Conservation (phyloP, 1,140 invertebrate species). For the Copidosoma floridanum region DNA sequence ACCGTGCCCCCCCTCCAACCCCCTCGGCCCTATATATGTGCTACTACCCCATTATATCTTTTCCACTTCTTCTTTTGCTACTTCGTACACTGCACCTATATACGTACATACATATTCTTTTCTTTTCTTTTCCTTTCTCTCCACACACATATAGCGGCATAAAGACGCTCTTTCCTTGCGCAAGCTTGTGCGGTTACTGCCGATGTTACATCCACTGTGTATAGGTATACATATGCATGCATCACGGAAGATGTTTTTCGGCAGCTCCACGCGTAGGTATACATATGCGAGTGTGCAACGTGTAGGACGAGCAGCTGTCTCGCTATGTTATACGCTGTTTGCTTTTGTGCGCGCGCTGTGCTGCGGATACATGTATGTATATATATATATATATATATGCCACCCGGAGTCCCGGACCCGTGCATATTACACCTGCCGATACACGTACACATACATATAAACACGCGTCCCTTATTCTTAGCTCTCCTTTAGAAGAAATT, state of each 20-base stretch:
- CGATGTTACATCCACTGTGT: too few species aligned
- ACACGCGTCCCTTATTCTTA: background rate
- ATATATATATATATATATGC: background rate
- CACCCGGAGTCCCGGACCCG: too few species aligned
- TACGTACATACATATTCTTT: too few species aligned
- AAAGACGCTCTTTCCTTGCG: constrained; percentile 31
- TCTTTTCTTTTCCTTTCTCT: constrained; percentile 7
- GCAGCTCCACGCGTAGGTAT: constrained; percentile 2
- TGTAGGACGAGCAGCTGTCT: constrained; percentile 22
- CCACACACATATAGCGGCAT: constrained; percentile 28
- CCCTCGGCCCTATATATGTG: too few species aligned
- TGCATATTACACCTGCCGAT: too few species aligned
- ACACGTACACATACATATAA: too few species aligned
- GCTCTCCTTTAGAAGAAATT: too few species aligned
- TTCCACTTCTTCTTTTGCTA: constrained; percentile 23
- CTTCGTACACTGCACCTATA: background rate
- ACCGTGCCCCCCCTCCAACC: constrained; percentile 35
- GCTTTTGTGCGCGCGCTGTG: background rate
- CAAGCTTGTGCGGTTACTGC: background rate
- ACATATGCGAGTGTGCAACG: too few species aligned
- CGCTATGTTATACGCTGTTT: background rate
- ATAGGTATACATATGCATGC: too few species aligned
- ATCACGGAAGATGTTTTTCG: too few species aligned
- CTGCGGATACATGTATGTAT: background rate
- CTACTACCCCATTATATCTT: constrained; percentile 47